A percentile compares a stretch with the other conserved stretches of the same genome.
Evolutionary conservation across 2,113 vertebrate genomes (phyloP).

Genomic region (Ariopsis seemanni): DNA sequence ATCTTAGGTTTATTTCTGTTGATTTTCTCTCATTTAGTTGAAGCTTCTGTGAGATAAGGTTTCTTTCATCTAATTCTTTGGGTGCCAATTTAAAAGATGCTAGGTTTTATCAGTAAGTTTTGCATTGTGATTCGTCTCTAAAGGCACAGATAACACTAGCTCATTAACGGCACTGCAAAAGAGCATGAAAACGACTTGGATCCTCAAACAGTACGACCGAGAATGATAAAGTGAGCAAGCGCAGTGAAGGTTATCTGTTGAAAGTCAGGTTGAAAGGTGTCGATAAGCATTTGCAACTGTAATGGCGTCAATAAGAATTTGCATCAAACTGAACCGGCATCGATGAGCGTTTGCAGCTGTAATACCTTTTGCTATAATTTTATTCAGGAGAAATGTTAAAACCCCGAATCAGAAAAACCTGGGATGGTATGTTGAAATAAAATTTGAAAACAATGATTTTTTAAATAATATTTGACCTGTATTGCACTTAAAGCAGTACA

Average conservation of each 20-base stretch:
- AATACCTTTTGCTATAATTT: no score
- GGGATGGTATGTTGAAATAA: no score
- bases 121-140: conserved; percentile 19
- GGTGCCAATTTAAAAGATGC: conserved; percentile 18
- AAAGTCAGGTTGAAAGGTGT: neutral
- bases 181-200: conserved; percentile 7
- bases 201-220: neutral
- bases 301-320: neutral
- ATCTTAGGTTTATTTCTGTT: conserved; percentile 5
- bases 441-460: no score
- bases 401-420: no score
- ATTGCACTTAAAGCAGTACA: no score
- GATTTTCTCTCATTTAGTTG: conserved; percentile 21
- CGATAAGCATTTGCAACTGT: neutral
- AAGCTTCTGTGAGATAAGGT: neutral
- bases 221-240: neutral
- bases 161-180: neutral
- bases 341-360: no score
- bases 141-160: conserved; percentile 21
- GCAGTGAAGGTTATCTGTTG: neutral
- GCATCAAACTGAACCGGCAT: no score
- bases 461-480: no score
- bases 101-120: conserved; percentile 17
- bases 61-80: conserved; percentile 18
- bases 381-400: no score